phyloP scores from a whole-genome alignment of 2,888 invertebrate genomes.

The Platypus cylindrus region DNA sequence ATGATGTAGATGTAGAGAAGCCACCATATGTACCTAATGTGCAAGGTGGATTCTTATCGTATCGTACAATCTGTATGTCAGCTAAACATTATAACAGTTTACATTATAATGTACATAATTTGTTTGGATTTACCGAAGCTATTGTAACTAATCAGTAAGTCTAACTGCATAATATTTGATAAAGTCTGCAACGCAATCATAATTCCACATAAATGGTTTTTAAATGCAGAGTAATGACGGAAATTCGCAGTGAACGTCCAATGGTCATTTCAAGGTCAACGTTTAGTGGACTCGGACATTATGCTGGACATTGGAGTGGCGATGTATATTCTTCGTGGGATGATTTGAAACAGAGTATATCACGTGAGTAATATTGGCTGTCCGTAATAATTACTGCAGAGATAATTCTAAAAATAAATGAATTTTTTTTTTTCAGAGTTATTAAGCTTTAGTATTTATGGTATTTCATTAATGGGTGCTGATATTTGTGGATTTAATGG shows the following conservation, averaged over 20 bases:
- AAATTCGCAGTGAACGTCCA: slow-evolving; percentile 54
- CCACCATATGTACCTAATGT: slow-evolving; percentile 58
- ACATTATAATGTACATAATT: slow-evolving; percentile 69
- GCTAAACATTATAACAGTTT: slow-evolving; percentile 52
- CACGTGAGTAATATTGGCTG: slow-evolving; percentile 35
- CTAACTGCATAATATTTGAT: background rate
- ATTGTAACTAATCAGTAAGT: slow-evolving; percentile 61
- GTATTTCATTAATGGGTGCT: slow-evolving; percentile 70
- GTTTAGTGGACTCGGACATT: slow-evolving; percentile 61
- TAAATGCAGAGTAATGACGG: slow-evolving; percentile 46
- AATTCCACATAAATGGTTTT: background rate
- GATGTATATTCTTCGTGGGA: slow-evolving; percentile 68
- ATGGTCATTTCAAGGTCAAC: slow-evolving; percentile 70
- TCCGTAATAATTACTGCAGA: background rate
- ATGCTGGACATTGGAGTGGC: slow-evolving; percentile 75
- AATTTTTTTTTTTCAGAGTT: slow-evolving; percentile 38
- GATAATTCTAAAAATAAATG: no score
- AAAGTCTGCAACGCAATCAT: background rate
- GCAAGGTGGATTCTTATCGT: slow-evolving; percentile 44
- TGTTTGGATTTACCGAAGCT: slow-evolving; percentile 64
- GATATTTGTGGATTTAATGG: slow-evolving; percentile 78
- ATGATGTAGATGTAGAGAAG: slow-evolving; percentile 43
- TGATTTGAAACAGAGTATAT: slow-evolving; percentile 60
- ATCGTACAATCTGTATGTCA: slow-evolving; percentile 71
- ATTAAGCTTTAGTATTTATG: slow-evolving; percentile 62